A percentile compares a stretch with the other conserved stretches of the same genome.
phyloP scores from a whole-genome alignment of 2,797 vertebrate species.

The Diglossa cyanea region DNA sequence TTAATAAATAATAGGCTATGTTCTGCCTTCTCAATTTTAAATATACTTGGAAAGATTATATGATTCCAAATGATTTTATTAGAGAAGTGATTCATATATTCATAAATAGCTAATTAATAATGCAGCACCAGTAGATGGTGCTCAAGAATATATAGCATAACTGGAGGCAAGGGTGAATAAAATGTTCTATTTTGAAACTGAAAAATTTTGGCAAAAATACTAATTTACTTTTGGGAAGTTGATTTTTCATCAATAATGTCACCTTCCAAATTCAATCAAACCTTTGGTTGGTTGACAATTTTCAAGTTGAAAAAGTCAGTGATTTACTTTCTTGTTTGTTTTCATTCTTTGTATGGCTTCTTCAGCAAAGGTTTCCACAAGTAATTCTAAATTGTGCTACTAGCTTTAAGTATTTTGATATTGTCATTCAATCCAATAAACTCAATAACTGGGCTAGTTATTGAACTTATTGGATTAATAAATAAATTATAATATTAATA shows the following conservation, averaged over 20 bases:
- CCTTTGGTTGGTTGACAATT: background rate
- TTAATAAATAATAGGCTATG: background rate
- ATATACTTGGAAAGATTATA: background rate
- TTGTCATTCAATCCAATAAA: background rate
- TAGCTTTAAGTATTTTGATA: background rate
- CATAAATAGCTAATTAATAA: constrained; percentile 38
- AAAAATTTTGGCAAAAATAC: background rate
- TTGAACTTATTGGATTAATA: background rate
- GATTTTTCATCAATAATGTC: background rate
- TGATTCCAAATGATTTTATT: background rate
- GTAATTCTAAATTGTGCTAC: background rate
- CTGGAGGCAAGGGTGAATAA: background rate
- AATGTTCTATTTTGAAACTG: background rate
- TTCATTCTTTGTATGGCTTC: background rate
- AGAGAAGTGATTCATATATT: background rate
- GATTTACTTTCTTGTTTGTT: background rate
- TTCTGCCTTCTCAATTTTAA: background rate
- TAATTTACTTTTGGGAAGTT: background rate
- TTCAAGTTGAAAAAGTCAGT: background rate
- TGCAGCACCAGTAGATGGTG: constrained; percentile 57
- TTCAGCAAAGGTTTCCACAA: background rate
- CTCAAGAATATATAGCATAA: constrained; percentile 30
- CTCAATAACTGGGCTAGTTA: background rate
- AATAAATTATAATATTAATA: background rate
- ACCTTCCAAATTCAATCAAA: background rate